Base-by-base conservation (phyloP, 2,113 vertebrate genomes). In the Poeciliopsis prolifica region DNA sequence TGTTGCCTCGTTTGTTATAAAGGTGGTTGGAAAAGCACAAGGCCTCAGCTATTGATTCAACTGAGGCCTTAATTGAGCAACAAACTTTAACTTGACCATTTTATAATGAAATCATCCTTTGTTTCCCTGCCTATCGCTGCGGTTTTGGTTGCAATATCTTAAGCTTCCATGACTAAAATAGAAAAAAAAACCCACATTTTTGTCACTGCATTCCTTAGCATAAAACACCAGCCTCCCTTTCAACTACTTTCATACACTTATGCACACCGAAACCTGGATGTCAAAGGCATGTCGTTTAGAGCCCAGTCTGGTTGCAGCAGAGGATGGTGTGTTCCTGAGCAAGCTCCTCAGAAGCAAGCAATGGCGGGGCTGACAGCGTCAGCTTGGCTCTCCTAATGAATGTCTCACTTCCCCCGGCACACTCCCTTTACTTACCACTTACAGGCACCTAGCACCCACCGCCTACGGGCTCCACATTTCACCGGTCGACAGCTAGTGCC, bases 341-440 rank as follows among this genome's bases (percentile, higher is more conserved):
- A 75, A 88, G 77, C 87, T 90, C 87, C 83, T 91, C 88, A 88
- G 90, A 93, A 92, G 86, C 86, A 87, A 86, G 84, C 82, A 78
- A 88, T 81, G 91, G 82, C 77, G 75, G 88, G 86, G 89, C 87
- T 93, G 94, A 93, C 92, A 94, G 92, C 81, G 92, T 95, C 94
- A 93, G 91, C 92, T 95, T 92, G 90, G 91, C 92, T 95, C 91
- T 87, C 87, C 93, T 95, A 95, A 95, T 95, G 93, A 95, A 95
- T 93, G 91, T 93, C 92, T 95, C 93, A 93, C 91, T 92, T 93
- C 92, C 90, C 73, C 88, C 87, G 85, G 90, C 92, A 85, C 85
- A 88, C 87, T 91, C 75, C 85, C 81, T 89, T 90, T 79, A 86
- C 87, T 91, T 87, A 91, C 73, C 84, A 87, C 90, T 93, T 82